Percentiles rank a stretch among this genome's conserved stretches.
phyloP scores from a whole-genome alignment of 2,888 invertebrate genomes.

The Cerceris rybyensis region DNA sequence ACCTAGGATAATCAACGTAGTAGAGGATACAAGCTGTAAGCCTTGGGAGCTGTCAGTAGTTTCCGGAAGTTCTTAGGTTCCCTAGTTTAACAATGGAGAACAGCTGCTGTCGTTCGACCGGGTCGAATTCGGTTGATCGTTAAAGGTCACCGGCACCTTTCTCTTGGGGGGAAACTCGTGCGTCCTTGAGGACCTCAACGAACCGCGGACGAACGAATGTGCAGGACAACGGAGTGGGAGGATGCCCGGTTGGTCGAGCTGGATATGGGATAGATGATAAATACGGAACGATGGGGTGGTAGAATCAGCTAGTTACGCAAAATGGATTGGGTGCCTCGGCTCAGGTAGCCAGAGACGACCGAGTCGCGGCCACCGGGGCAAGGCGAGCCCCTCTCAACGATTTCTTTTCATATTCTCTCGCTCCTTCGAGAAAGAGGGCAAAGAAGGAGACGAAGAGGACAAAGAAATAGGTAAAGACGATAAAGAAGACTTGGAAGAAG shows the following conservation, averaged over 20 bases:
- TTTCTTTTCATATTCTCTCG: not conserved
- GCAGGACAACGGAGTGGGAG: conserved; percentile 30
- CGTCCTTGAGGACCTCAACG: conserved; percentile 1
- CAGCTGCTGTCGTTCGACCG: not conserved
- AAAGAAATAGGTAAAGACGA: not conserved
- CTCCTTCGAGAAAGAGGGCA: not conserved
- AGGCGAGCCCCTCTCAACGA: conserved; percentile 14
- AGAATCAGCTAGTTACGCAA: conserved; percentile 33
- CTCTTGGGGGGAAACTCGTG: not conserved
- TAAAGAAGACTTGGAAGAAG: not conserved
- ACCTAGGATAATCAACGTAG: too few relatives aligned
- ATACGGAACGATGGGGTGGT: conserved; percentile 50
- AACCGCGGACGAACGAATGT: conserved; percentile 43
- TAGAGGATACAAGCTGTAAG: too few relatives aligned
- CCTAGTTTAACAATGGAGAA: conserved; percentile 17
- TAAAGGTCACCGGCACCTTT: conserved; percentile 5
- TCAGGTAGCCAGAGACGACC: conserved; percentile 67
- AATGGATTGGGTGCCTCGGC: conserved; percentile 72
- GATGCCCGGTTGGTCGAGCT: conserved; percentile 52
- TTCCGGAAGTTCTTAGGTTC: not conserved
- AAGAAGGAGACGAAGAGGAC: not conserved
- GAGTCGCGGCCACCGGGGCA: conserved; percentile 37
- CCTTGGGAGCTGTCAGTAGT: too few relatives aligned
- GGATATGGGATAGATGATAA: conserved; percentile 69
- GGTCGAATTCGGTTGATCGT: conserved; percentile 8